Base-by-base conservation (phyloP, 53 echinoderm and acorn worm species). In the Paracentrotus lividus region DNA sequence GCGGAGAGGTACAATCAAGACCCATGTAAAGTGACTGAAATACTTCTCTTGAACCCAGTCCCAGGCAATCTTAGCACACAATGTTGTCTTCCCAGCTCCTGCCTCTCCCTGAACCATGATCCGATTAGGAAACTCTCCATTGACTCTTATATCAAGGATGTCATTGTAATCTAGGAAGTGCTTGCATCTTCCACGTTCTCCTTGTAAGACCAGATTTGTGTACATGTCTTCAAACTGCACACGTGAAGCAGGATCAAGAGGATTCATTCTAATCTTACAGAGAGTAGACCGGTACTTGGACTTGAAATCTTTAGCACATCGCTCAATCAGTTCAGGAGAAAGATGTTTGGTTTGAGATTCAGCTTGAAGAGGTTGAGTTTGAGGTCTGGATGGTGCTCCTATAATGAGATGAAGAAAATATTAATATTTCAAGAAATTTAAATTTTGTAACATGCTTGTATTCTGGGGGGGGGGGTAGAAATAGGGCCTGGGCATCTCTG, bases 221-320 rank as follows among this genome's bases (percentile, higher is more conserved):
- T 56, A 56, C 56, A 56, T 5, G 6, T 56, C 14, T 56, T 56
- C 16, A 56, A 56, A 56, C 56, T 12, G 7, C 56, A 56, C 56
- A 51, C 5, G 5, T 5, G 51, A 51, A 10, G 51, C 51, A 51
- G 51, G 51, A 51, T 51, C 10, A 10, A 51, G n/a, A n/a, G n/a
- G n/a, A n/a, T n/a, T 56, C 56, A 52, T 88, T 88, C 54, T 52
- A n/a, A n/a, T 24, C 55, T 55, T 55, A 55, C 55, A 55, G 55
- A 55, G 55, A 55, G 55, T 55, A 16, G 55, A 16, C 55, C 55
- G 55, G 18, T 55, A 55, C 55, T 55, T 55, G 2, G 18, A 55
- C 55, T 55, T 55, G 55, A 55, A 55, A 55, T 55, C 55, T 1
- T 55, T 20, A 2, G 55, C 55, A 55, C 55, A 55, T 55, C 16